These are phyloP conservation scores for Oncorhynchus nerka DNA, from an alignment of 2,113 vertebrate genomes.

Conservation along the genomic window DNA sequence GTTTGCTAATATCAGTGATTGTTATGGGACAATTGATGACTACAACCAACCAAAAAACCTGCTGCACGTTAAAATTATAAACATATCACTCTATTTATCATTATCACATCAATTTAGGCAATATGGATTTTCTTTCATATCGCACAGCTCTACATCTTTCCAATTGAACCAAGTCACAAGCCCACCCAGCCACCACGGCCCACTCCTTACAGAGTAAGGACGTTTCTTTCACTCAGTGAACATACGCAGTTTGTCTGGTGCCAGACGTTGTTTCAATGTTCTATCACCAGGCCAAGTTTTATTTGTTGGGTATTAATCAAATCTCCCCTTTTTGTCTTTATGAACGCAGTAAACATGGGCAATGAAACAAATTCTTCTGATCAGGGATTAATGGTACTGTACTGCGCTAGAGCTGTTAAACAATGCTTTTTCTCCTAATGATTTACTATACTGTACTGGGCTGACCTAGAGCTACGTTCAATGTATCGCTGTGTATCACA, in stretches of 20 bases:
- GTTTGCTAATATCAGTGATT: too few relatives aligned
- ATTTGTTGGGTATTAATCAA: conserved; percentile 62
- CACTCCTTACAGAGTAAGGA: conserved; percentile 47
- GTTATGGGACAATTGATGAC: too few relatives aligned
- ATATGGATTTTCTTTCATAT: too few relatives aligned
- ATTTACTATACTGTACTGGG: background rate
- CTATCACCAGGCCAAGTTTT: conserved; percentile 27
- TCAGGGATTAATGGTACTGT: conserved; percentile 35
- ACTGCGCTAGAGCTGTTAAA: too few relatives aligned
- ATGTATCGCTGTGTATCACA: conserved; percentile 9
- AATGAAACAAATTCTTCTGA: conserved; percentile 55
- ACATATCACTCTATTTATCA: too few relatives aligned
- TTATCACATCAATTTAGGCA: too few relatives aligned
- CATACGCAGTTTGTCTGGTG: conserved; percentile 38
- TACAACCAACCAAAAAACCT: too few relatives aligned
- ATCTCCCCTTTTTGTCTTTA: conserved; percentile 59
- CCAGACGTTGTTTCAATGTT: too few relatives aligned
- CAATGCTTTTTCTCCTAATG: too few relatives aligned
- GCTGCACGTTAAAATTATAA: too few relatives aligned
- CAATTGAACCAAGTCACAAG: background rate
- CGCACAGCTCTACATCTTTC: too few relatives aligned
- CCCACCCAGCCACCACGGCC: conserved; percentile 30
- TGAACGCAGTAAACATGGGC: conserved; percentile 45
- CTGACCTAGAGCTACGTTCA: conserved; percentile 5
- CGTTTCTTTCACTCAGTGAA: conserved; percentile 51